Percentiles rank a stretch among this genome's conserved stretches.
Conservation (phyloP, 2,113 vertebrate species). For the Gymnogyps californianus region DNA sequence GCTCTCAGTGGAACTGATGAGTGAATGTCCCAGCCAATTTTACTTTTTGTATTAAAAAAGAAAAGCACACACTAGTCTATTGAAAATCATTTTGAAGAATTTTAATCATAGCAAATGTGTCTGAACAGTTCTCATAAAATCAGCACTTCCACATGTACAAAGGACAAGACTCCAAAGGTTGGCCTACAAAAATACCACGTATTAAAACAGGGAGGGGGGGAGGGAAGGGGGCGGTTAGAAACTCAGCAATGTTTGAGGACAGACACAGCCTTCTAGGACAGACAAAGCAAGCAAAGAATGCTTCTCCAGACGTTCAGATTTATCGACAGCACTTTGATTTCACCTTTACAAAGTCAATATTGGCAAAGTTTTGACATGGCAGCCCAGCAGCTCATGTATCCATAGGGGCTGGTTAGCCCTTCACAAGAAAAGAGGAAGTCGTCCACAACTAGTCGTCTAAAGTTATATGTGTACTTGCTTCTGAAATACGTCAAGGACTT, state of each 20-base stretch:
- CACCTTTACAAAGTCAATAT: conserved; percentile 63
- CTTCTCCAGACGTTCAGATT: conserved; percentile 63
- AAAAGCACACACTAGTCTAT: background rate
- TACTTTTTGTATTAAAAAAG: background rate
- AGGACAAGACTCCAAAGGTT: conserved; percentile 54
- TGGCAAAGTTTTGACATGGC: conserved; percentile 53
- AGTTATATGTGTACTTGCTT: conserved; percentile 18
- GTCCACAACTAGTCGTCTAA: background rate
- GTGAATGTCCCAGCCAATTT: conserved; percentile 5
- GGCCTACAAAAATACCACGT: conserved; percentile 64
- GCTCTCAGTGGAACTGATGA: conserved; percentile 14
- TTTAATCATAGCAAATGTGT: conserved; percentile 74
- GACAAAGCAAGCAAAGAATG: conserved; percentile 56
- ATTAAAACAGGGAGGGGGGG: conserved; percentile 11
- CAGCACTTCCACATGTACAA: conserved; percentile 55
- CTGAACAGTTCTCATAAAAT: conserved; percentile 69
- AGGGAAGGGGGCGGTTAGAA: background rate
- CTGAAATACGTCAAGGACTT: conserved; percentile 27
- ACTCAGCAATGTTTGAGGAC: conserved; percentile 7
- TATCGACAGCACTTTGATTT: conserved; percentile 64
- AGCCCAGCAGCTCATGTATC: conserved; percentile 20
- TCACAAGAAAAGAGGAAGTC: background rate
- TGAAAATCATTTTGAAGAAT: conserved; percentile 66
- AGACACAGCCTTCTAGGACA: conserved; percentile 31
- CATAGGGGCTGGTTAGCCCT: conserved; percentile 10